These are phyloP conservation scores for Triops cancriformis DNA, from an alignment of 1,140 invertebrate genomes.

Conservation along the genomic window DNA sequence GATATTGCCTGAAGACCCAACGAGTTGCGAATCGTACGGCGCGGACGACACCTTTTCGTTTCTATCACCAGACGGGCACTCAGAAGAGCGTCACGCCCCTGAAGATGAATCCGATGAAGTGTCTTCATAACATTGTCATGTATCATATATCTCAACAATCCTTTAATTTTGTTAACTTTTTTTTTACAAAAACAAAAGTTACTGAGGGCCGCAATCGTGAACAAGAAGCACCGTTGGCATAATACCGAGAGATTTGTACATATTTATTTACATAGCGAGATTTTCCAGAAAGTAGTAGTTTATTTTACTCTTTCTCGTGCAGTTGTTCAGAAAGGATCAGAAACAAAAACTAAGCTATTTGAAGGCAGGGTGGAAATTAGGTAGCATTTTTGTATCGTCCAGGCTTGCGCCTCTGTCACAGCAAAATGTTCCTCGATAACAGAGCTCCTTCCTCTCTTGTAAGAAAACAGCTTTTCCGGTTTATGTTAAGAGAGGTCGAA, in stretches of 20 bases:
- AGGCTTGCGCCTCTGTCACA: too few species aligned
- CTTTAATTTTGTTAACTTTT: background rate
- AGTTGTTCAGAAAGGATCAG: background rate
- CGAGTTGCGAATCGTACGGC: background rate
- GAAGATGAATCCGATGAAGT: background rate
- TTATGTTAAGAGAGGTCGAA: too few species aligned
- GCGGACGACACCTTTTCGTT: background rate
- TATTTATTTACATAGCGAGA: conserved; percentile 17
- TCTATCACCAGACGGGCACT: background rate
- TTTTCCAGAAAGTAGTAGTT: background rate
- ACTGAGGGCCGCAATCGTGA: background rate
- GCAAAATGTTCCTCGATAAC: too few species aligned
- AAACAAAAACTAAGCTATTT: background rate
- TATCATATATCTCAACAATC: background rate
- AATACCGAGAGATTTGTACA: conserved; percentile 5
- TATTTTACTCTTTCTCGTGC: background rate
- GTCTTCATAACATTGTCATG: conserved; percentile 6
- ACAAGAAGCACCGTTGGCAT: background rate
- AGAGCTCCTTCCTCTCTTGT: too few species aligned
- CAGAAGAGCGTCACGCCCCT: background rate
- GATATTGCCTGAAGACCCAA: background rate
- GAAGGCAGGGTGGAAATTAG: too few species aligned
- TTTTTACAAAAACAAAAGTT: background rate
- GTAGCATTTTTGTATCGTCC: too few species aligned
- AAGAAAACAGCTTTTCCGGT: too few species aligned